Evolutionary conservation across 2,888 invertebrate genomes (phyloP).

Genomic region (Apamea monoglypha): DNA sequence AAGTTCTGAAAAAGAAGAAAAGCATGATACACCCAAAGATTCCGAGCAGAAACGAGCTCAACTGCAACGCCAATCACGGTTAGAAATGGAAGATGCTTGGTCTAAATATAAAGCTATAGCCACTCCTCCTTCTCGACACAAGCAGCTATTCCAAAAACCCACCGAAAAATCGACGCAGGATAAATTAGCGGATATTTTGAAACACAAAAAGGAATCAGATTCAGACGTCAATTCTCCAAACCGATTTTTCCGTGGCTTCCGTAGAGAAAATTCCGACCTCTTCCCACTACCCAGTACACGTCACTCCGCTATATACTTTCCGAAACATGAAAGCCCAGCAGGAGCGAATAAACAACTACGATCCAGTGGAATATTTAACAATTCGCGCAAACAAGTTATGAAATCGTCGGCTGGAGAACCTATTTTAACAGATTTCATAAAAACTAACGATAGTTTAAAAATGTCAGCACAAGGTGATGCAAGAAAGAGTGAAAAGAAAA

Average conservation of each 20-base stretch:
- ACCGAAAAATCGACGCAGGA: conserved; percentile 84
- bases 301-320: conserved; percentile 93
- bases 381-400: conserved; percentile 91
- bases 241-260: conserved; percentile 94
- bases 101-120: conserved; percentile 85
- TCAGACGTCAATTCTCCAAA: conserved; percentile 93
- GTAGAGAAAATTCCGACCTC: conserved; percentile 96
- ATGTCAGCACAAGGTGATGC: conserved; percentile 84
- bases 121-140: conserved; percentile 85
- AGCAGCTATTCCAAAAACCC: conserved; percentile 81
- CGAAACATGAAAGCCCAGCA: conserved; percentile 88
- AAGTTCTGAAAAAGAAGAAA: conserved; percentile 81
- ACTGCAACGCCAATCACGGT: conserved; percentile 85
- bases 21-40: conserved; percentile 83
- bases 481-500: conserved; percentile 81
- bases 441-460: conserved; percentile 89
- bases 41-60: conserved; percentile 82
- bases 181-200: conserved; percentile 87
- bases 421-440: conserved; percentile 92
- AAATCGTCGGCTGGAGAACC: conserved; percentile 91
- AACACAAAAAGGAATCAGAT: conserved; percentile 93
- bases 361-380: conserved; percentile 93
- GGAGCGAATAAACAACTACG: conserved; percentile 89
- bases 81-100: conserved; percentile 88
- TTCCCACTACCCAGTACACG: conserved; percentile 93